Base-by-base conservation (phyloP, 2,888 invertebrate genomes). In the Campopleginae sp. region DNA sequence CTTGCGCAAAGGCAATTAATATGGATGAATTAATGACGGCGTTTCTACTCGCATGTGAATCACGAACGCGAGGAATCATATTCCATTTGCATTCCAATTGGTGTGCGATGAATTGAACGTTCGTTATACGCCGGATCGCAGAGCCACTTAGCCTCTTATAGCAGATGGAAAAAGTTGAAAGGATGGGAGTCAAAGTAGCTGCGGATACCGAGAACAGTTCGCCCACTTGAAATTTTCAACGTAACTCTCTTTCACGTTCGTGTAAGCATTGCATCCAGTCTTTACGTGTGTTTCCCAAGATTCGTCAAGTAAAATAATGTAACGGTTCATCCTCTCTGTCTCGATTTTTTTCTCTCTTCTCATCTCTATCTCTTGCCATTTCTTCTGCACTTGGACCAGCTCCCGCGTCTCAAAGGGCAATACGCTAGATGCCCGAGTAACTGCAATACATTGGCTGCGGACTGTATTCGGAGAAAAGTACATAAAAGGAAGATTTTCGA, bases 131-230 rank as follows among this genome's bases (percentile, higher is more conserved):
- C 12, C n/a, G 33, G 46, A 48, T 78, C 38, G 54, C 14, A n/a
- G 58, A 58, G 27, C 27, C 33, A 33, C 65, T 72, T 42, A 58
- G 19, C 23, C 48, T 42, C 54, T 81, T 51, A n/a, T n/a, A 31
- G 74, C 70, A 65, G 70, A 75, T 78, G 71, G 82, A 78, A 82
- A 70, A 74, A 80, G 54, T 79, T 79, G 65, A 75, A 70, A 82
- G 85, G 74, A 58, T 48, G 48, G 63, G 54, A 75, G 83, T 63
- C 74, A 23, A 74, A 79, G 75, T 31, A 63, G 70, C 70, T 12
- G 71, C 68, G n/a, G 31, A 74, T 44, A 72, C 38, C n/a, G 19
- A 58, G 31, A 31, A 27, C 27, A 58, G 75, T 33, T 63, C 70
- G 46, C 27, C 31, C 54, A 79, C 81, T 85, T 33, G 70, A 48